Conservation (phyloP, 2,113 vertebrate species). For the Agapornis roseicollis region DNA sequence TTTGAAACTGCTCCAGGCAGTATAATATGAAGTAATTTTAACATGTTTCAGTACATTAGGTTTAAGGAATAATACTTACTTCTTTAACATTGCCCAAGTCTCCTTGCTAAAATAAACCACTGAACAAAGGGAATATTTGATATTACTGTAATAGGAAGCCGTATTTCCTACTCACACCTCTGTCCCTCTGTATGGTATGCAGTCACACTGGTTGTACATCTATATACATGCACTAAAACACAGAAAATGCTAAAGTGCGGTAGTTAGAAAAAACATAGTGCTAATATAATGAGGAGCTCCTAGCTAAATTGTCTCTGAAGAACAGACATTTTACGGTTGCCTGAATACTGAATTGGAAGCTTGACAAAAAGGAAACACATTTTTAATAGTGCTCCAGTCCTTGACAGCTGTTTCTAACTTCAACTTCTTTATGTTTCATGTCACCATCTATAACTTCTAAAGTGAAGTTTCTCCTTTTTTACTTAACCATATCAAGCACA, state of each 20-base stretch:
- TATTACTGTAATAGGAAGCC: neutral
- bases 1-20: neutral
- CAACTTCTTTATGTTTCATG: neutral
- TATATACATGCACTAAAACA: neutral
- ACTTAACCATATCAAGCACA: neutral
- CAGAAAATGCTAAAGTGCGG: neutral
- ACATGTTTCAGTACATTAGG: constrained; percentile 34
- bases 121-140: neutral
- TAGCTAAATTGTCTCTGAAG: neutral
- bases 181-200: neutral
- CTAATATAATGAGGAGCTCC: neutral
- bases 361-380: neutral
- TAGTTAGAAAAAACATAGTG: neutral
- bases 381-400: neutral
- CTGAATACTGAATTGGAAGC: neutral
- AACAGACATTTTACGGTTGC: neutral
- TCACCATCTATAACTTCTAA: neutral
- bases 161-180: neutral
- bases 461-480: neutral
- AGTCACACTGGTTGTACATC: neutral
- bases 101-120: constrained; percentile 14
- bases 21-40: constrained; percentile 14
- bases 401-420: neutral
- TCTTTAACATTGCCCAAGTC: neutral
- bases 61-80: constrained; percentile 28